Conservation (phyloP, 1,140 invertebrate species). For the Potamilus streckersoni region DNA sequence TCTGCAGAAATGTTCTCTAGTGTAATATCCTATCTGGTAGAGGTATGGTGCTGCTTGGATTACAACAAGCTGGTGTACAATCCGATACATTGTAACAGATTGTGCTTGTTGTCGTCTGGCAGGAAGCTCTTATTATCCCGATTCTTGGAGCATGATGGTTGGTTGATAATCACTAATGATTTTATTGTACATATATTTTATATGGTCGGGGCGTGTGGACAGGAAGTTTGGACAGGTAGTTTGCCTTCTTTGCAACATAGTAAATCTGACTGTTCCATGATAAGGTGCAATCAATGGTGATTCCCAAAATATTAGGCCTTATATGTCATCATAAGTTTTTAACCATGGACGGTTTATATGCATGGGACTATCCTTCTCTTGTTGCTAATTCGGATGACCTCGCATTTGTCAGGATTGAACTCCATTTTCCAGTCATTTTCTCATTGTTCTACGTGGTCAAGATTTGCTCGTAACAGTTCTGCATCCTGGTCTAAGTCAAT, state of each 20-base stretch:
- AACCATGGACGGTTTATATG: background rate
- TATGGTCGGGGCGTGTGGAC: background rate
- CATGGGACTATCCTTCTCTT: background rate
- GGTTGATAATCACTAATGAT: background rate
- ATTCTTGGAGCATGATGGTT: too few relatives aligned
- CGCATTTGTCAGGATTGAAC: conserved; percentile 19
- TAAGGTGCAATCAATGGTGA: background rate
- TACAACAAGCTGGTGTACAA: too few relatives aligned
- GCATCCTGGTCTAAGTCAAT: background rate
- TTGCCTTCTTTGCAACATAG: conserved; percentile 3
- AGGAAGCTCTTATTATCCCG: too few relatives aligned
- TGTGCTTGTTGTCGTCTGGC: too few relatives aligned
- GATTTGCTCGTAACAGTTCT: background rate
- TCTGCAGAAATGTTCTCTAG: too few relatives aligned
- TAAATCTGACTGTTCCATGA: conserved; percentile 4
- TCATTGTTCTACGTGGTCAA: conserved; percentile 1
- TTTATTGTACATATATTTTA: background rate
- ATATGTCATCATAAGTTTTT: too few relatives aligned
- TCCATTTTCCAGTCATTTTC: conserved; percentile 6
- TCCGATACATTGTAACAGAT: too few relatives aligned
- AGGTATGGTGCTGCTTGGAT: too few relatives aligned
- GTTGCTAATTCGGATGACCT: conserved; percentile 3
- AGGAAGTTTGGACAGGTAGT: background rate
- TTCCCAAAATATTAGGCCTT: background rate
- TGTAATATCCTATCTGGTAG: too few relatives aligned